A percentile compares a stretch with the other conserved stretches of the same genome.
phyloP scores from a whole-genome alignment of 2,797 vertebrate species.

The Gymnoscopelus braueri region DNA sequence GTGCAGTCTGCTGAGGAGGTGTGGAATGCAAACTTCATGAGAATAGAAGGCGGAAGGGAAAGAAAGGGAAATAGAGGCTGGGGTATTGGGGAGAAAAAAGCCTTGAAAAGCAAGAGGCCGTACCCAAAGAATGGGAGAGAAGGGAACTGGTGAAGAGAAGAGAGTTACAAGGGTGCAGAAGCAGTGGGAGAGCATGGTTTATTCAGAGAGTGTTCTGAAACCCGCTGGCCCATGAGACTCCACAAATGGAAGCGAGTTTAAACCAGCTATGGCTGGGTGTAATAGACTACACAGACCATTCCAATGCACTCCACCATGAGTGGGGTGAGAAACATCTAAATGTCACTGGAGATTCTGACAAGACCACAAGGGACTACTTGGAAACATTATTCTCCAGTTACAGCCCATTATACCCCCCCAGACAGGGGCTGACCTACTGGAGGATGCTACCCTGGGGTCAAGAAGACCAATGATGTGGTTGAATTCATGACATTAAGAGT shows the following conservation, averaged over 20 bases:
- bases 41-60: constrained; percentile 56
- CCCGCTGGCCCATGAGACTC: constrained; percentile 20
- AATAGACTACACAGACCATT: constrained; percentile 33
- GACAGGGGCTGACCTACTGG: neutral
- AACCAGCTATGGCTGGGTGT: constrained; percentile 42
- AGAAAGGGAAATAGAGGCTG: constrained; percentile 55
- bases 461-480: neutral
- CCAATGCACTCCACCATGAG: constrained; percentile 14
- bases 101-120: constrained; percentile 40
- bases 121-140: constrained; percentile 35
- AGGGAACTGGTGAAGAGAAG: constrained; percentile 11
- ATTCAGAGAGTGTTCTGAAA: constrained; percentile 31
- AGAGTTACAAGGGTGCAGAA: constrained; percentile 26
- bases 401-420: neutral
- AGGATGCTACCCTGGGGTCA: neutral
- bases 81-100: constrained; percentile 39
- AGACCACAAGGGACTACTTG: constrained; percentile 9
- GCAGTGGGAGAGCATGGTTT: constrained; percentile 20
- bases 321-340: constrained; percentile 8
- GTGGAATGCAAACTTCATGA: constrained; percentile 84
- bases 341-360: constrained; percentile 16
- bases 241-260: constrained; percentile 18
- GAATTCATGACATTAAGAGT: neutral
- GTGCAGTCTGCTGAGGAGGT: constrained; percentile 80
- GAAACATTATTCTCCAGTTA: constrained; percentile 3